These are phyloP conservation scores for Anastrepha obliqua DNA, from an alignment of 1,140 invertebrate species.

Conservation along the genomic window DNA sequence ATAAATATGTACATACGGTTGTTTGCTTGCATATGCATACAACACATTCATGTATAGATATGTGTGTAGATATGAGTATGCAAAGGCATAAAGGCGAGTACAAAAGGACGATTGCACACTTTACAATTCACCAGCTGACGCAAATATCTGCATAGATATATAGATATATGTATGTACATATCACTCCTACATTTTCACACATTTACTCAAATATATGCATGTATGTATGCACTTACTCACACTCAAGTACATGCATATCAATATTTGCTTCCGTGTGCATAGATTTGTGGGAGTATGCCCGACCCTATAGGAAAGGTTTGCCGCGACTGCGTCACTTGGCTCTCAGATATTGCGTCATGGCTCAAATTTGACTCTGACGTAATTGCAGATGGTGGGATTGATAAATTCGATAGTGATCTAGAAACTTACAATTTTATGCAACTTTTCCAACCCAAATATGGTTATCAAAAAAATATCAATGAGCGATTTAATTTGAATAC, in stretches of 20 bases:
- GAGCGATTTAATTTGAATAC: too few species aligned
- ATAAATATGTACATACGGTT: not conserved
- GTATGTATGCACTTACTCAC: not conserved
- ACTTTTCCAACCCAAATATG: not conserved
- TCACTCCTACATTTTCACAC: not conserved
- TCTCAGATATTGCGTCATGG: not conserved
- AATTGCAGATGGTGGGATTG: not conserved
- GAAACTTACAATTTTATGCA: not conserved
- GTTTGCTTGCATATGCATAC: not conserved
- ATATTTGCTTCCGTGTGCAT: not conserved
- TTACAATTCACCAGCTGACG: conserved; percentile 36
- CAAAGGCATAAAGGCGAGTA: not conserved
- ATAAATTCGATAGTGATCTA: not conserved
- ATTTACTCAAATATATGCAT: too few species aligned
- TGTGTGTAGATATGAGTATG: not conserved
- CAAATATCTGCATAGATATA: not conserved
- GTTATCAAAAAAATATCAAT: not conserved
- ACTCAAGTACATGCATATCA: not conserved
- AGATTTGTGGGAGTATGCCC: not conserved
- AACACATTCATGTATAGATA: not conserved
- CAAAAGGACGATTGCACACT: not conserved
- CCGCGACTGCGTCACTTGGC: not conserved
- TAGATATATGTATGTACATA: not conserved
- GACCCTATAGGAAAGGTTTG: conserved; percentile 5
- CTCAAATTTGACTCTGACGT: not conserved